Percentiles rank a stretch among this genome's conserved stretches.
These are phyloP conservation scores for human (Homo sapiens) DNA, from an alignment of 2,113 vertebrate species.

Conservation along the genomic window GRCh38 chr14:56138501-56139000, in stretches of 20 bases:
- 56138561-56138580: background rate
- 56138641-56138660: background rate
- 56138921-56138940: constrained; percentile 46
- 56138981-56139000: background rate
- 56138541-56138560: background rate
- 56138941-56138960: background rate
- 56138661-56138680: background rate
- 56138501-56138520: background rate
- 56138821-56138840: background rate
- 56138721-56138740: background rate
- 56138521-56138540: background rate
- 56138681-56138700: background rate
- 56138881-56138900: constrained; percentile 60
- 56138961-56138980: background rate
- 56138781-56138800: background rate
- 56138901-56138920: constrained; percentile 29
- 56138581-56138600: background rate
- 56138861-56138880: constrained; percentile 1
- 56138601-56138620: background rate
- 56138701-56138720: background rate
- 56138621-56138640: background rate
- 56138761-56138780: background rate
- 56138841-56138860: constrained; percentile 7
- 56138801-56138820: background rate
- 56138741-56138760: background rate